A percentile compares a stretch with the other conserved stretches of the same genome.
phyloP scores from a whole-genome alignment of 1,140 invertebrate species.

The Meloidogyne chitwoodi region DNA sequence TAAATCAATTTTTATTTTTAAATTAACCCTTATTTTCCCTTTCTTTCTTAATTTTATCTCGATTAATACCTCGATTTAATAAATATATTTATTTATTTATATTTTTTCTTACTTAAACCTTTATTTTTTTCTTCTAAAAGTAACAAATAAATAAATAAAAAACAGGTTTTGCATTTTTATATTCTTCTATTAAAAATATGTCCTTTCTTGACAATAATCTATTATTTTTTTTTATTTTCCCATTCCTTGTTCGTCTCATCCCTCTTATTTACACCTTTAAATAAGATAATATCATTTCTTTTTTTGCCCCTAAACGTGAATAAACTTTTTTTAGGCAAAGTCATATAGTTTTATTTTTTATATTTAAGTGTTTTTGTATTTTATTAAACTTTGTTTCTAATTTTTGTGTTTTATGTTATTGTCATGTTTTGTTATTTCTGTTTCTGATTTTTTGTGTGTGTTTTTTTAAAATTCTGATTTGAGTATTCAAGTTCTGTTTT shows the following conservation, averaged over 20 bases:
- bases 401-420: too few species aligned
- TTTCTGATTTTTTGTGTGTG: too few species aligned
- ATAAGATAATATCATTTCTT: neutral
- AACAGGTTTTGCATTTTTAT: neutral
- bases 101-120: neutral
- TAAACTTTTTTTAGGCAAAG: neutral
- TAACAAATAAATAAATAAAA: neutral
- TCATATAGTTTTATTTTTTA: neutral
- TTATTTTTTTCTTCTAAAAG: neutral
- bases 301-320: neutral
- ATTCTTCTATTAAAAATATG: neutral
- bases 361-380: neutral
- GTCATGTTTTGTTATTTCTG: too few species aligned
- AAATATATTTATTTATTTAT: neutral
- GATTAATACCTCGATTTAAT: neutral
- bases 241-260: neutral
- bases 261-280: neutral
- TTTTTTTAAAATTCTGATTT: too few species aligned
- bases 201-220: neutral
- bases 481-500: too few species aligned
- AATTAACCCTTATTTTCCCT: neutral
- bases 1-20: neutral
- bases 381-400: neutral
- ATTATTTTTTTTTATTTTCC: neutral
- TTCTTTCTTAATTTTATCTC: too few species aligned